Base-by-base conservation (phyloP, 1,140 invertebrate genomes). In the Drosophila guanche region DNA sequence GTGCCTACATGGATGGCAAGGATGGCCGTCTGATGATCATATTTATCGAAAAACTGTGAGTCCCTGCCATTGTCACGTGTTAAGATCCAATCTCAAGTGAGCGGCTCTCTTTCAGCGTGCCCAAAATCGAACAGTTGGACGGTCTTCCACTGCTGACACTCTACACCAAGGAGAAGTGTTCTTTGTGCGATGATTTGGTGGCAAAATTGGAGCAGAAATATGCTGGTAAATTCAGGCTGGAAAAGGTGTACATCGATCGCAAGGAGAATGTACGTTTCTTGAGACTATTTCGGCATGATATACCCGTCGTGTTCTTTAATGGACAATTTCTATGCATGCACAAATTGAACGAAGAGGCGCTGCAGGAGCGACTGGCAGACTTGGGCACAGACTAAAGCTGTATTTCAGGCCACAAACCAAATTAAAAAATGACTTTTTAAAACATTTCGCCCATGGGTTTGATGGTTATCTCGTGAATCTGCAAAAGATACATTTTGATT, bases 301-400 rank as follows among this genome's bases (percentile, higher is more conserved):
- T 98, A 84, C 97, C 97, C 50, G 97, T 98, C 10, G 92, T 98
- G 79, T 96, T 97, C 92, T 93, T 97, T 4, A 95, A 98, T 91
- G 95, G 95, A 12, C 92, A 95, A 79, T 98, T 94, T 92, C 92
- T 98, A 23, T 97, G 97, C 92, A 97, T 96, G 93, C 96, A 98
- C 91, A 93, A 92, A 74, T 93, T 97, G 46, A 93, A 97, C 89
- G 85, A 89, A 62, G 76, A 91, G 8, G 86, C 93, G 3, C 92
- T 95, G 54, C 83, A 93, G 45, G 91, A 78, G 46, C 93, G 90
- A 80, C 85, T 95, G 10, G 63, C 75, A 7, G 63, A 37, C 45
- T 53, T 75, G 37, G 68, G 75, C 47, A 50, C 41, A 7, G 22
- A 4, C 6, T 63, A 16, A 23, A 27, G 1, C 2, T 16, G 40